Evolutionary conservation across 2,888 invertebrate species (phyloP), one percentile per base, ranked within the genome.

Genomic region (Pyrochroa serraticornis): DNA sequence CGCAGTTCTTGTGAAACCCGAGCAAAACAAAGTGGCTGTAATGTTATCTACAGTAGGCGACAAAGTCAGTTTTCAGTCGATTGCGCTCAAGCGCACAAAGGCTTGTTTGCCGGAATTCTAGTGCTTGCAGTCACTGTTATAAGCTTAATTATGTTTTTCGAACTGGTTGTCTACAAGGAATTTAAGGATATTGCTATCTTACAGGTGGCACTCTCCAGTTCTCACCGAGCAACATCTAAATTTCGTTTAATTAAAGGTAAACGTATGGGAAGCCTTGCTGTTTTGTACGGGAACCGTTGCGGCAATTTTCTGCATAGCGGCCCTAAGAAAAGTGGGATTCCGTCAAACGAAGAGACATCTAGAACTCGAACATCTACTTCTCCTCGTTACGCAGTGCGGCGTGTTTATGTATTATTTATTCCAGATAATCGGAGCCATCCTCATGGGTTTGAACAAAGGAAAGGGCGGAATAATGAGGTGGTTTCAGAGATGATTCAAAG

Each of bases 141-240:
- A 72, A 88, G 89, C 32, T 85, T 94, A 60, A 92, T 95, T 49
- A 88, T 93, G 83, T 94, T 93, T 81, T 93, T 93, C 77, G 93
- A 93, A 6, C 80, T 95, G 39, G 87, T 88, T 55, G 84, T 83
- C 56, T 84, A 84, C 65, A 84, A 85, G 0, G 80, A 82, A 3
- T 87, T 86, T 59, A 83, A 85, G 52, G 80, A 84, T 76, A 81
- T 87, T 22, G 89, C 90, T 6, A 85, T 91, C 61, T 83, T 89
- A 53, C 86, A 90, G 79, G 89, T 90, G 5, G 88, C 89, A 59
- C 3, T 3, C 35, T 3, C 9, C 35, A 35, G 10, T 9, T 35
- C 9, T 35, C 35, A 36, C 32, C 9, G n/a, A 35, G 33, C n/a
- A 36, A 9, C 22, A 1, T 14, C 41, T 14, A 36, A 50, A 77